A percentile compares a stretch with the other conserved stretches of the same genome.
phyloP scores from a whole-genome alignment of 2,113 vertebrate genomes.

The Struthidea cinerea region DNA sequence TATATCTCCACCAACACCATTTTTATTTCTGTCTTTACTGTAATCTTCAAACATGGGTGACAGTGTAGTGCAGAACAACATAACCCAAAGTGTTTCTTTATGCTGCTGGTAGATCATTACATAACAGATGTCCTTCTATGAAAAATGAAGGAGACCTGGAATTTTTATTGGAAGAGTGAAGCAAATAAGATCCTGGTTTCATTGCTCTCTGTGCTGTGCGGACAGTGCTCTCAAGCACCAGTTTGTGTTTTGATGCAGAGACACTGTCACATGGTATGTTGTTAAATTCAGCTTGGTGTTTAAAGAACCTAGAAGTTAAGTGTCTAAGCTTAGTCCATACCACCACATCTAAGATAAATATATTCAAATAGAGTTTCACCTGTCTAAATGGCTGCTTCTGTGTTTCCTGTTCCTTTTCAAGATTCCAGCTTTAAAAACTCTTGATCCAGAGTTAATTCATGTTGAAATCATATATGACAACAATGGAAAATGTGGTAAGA shows the following conservation, averaged over 20 bases:
- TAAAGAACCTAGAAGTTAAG: background rate
- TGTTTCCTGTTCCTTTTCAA: conserved; percentile 48
- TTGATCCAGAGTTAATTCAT: conserved; percentile 78
- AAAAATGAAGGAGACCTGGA: background rate
- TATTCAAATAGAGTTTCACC: background rate
- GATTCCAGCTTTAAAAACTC: conserved; percentile 78
- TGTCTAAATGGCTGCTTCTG: background rate
- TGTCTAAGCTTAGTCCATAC: background rate
- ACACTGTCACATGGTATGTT: background rate
- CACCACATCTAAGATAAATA: background rate
- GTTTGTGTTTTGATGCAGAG: background rate
- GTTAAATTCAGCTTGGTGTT: background rate
- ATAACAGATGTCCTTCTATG: background rate
- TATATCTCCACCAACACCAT: background rate
- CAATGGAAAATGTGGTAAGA: conserved; percentile 72
- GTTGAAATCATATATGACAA: conserved; percentile 77
- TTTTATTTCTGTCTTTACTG: background rate
- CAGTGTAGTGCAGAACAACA: background rate
- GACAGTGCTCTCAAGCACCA: background rate
- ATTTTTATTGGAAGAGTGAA: background rate
- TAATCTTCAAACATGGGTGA: background rate
- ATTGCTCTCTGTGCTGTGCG: background rate
- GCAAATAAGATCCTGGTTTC: background rate
- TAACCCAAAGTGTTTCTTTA: background rate
- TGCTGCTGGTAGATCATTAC: background rate